A percentile compares a stretch with the other conserved stretches of the same genome.
Evolutionary conservation across 2,888 invertebrate genomes (phyloP).

Genomic region (Tricholauxania praeusta): DNA sequence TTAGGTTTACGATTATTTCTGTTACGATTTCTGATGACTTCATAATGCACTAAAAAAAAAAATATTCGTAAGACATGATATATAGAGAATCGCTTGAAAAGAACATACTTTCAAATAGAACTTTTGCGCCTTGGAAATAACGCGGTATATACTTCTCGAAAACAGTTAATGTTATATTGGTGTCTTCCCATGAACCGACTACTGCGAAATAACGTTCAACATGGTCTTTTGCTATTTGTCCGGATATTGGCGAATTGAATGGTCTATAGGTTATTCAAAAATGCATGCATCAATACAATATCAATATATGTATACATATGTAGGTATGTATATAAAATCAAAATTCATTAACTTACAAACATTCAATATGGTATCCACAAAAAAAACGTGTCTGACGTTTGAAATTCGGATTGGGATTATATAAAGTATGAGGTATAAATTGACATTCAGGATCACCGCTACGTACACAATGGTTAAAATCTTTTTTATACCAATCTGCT

Average conservation of each 20-base stretch:
- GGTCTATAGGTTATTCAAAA: constrained; percentile 72
- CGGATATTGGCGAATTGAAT: constrained; percentile 83
- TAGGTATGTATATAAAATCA: no score
- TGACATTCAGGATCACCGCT: constrained; percentile 82
- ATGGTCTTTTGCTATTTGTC: constrained; percentile 85
- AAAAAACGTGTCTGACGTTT: constrained; percentile 70
- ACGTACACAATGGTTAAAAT: constrained; percentile 85
- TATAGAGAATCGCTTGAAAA: constrained; percentile 1
- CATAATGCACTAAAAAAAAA: constrained; percentile 56
- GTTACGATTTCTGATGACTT: constrained; percentile 74
- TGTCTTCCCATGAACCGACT: constrained; percentile 88
- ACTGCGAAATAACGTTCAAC: constrained; percentile 89
- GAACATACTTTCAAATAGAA: constrained; percentile 80
- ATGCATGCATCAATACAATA: background rate
- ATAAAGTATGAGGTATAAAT: constrained; percentile 77
- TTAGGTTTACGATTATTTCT: constrained; percentile 87
- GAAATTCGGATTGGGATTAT: constrained; percentile 70
- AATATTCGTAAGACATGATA: constrained; percentile 10
- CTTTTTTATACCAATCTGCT: constrained; percentile 65
- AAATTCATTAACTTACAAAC: constrained; percentile 73
- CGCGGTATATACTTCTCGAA: constrained; percentile 85
- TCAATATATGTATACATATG: no score
- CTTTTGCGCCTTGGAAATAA: constrained; percentile 82
- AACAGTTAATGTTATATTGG: constrained; percentile 85
- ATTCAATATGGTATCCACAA: constrained; percentile 85